These are phyloP conservation scores for Druceiella hillmani DNA, from an alignment of 2,888 invertebrate genomes.

Conservation along the genomic window DNA sequence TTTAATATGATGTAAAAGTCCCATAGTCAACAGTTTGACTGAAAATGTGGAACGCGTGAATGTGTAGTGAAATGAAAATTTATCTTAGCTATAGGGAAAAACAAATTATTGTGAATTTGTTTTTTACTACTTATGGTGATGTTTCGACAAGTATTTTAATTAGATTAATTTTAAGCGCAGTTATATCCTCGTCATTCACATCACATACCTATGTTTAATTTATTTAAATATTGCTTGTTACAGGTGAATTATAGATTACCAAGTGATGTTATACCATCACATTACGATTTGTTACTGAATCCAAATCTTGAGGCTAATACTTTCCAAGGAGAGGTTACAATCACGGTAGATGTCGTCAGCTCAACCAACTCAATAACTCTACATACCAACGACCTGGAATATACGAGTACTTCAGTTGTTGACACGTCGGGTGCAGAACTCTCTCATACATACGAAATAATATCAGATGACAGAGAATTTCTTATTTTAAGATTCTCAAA, in stretches of 20 bases:
- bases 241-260: constrained; percentile 54
- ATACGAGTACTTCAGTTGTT: constrained; percentile 33
- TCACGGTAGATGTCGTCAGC: constrained; percentile 39
- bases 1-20: too few relatives aligned
- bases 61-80: too few relatives aligned
- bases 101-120: too few relatives aligned
- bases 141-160: too few relatives aligned
- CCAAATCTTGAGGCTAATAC: constrained; percentile 56
- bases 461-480: constrained; percentile 35
- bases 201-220: too few relatives aligned
- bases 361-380: constrained; percentile 48
- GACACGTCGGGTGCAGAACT: constrained; percentile 15
- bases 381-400: constrained; percentile 56
- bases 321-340: constrained; percentile 52
- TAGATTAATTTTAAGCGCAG: too few relatives aligned
- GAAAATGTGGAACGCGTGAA: too few relatives aligned
- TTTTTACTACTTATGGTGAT: too few relatives aligned
- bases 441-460: constrained; percentile 18
- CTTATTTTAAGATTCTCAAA: constrained; percentile 34
- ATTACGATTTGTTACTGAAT: constrained; percentile 62
- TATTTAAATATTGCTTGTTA: too few relatives aligned
- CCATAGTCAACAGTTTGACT: too few relatives aligned
- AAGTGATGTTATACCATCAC: constrained; percentile 50
- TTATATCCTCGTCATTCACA: too few relatives aligned
- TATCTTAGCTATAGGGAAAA: too few relatives aligned